Conservation (phyloP, 2,113 vertebrate genomes). For the Pelusios castaneus region DNA sequence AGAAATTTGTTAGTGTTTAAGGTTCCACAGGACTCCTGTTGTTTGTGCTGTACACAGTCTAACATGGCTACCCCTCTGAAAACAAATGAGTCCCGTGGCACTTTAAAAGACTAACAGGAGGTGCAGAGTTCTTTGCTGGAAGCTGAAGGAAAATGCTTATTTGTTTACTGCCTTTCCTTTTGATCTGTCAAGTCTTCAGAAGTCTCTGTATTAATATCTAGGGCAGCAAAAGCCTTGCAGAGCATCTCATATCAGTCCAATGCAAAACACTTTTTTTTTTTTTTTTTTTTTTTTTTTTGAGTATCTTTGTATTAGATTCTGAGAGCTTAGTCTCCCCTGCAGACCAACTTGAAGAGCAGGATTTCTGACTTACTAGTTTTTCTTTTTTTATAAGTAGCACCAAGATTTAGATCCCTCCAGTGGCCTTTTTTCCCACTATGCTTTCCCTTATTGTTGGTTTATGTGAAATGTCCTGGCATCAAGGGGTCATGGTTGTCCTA, state of each 20-base stretch:
- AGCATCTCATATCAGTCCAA: neutral
- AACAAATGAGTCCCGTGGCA: too few species aligned
- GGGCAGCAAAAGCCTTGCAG: neutral
- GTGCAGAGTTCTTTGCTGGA: neutral
- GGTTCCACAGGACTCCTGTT: too few species aligned
- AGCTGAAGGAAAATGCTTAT: neutral
- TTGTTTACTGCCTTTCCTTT: neutral
- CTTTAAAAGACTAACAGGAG: too few species aligned
- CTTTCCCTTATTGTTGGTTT: neutral
- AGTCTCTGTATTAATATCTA: neutral
- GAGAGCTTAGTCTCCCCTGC: neutral
- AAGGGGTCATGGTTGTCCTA: neutral
- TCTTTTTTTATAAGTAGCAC: neutral
- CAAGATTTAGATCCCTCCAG: neutral
- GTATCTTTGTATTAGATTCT: neutral
- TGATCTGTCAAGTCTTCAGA: neutral
- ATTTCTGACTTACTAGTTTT: neutral
- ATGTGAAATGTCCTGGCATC: neutral
- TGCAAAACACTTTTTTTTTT: neutral
- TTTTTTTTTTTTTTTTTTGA: too few species aligned
- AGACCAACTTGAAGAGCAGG: neutral
- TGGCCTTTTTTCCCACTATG: neutral
- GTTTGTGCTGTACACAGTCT: too few species aligned
- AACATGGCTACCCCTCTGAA: too few species aligned
- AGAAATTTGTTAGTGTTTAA: too few species aligned